A percentile compares a stretch with the other conserved stretches of the same genome.
phyloP scores from a whole-genome alignment of 2,797 vertebrate genomes.

The Poliocrania exsul region DNA sequence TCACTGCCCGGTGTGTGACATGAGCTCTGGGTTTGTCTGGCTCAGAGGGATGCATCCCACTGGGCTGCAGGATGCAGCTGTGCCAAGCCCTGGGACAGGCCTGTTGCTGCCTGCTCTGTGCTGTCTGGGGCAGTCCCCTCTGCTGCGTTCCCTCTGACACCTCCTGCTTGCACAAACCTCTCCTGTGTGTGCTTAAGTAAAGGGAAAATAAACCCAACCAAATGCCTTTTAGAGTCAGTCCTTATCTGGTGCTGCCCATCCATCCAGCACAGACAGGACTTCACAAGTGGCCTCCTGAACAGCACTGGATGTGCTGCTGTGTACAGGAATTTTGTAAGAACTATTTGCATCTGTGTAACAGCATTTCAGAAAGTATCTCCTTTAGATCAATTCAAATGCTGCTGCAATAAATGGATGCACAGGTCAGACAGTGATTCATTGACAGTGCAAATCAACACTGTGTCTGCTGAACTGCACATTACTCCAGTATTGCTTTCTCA shows the following conservation, averaged over 20 bases:
- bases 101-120: background rate
- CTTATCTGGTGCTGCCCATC: background rate
- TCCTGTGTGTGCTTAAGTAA: background rate
- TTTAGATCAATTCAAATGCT: background rate
- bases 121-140: background rate
- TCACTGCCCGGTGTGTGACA: accelerated
- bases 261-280: background rate
- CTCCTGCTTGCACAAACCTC: background rate
- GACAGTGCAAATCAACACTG: background rate
- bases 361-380: background rate
- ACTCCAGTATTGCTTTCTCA: background rate
- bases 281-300: background rate
- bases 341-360: background rate
- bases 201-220: background rate
- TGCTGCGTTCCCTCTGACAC: background rate
- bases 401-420: background rate
- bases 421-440: slow-evolving; percentile 6
- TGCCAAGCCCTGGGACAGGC: background rate
- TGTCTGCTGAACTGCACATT: background rate
- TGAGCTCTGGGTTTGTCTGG: background rate
- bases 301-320: background rate
- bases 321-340: background rate
- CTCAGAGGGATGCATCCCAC: accelerated
- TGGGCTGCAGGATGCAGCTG: background rate
- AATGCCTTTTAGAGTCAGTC: background rate